Conservation (phyloP, 2,113 vertebrate species). For the Myrmecobius fasciatus region DNA sequence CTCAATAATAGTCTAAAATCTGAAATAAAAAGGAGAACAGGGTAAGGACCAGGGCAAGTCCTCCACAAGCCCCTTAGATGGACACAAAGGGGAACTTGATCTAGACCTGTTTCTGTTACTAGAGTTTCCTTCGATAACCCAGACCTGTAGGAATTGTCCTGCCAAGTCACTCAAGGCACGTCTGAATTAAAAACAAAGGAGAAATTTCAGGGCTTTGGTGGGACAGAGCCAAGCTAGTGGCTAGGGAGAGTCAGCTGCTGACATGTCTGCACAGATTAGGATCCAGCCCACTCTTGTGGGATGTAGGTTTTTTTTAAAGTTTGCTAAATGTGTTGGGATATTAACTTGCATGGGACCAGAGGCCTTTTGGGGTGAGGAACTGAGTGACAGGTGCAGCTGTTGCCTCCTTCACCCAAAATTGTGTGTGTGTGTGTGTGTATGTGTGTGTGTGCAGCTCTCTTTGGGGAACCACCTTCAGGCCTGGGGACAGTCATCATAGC, state of each 20-base stretch:
- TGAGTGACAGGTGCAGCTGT: slow-evolving; percentile 34
- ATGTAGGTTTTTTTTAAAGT: slow-evolving; percentile 17
- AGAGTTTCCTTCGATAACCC: background rate
- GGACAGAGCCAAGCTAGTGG: background rate
- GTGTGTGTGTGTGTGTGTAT: no score
- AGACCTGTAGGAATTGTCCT: background rate
- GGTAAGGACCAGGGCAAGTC: slow-evolving; percentile 7
- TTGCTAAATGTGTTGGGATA: slow-evolving; percentile 43
- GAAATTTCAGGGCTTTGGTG: background rate
- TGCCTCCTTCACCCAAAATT: background rate
- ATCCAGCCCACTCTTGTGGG: background rate
- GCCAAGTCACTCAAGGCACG: background rate
- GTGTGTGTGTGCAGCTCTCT: background rate
- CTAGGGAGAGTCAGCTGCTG: background rate
- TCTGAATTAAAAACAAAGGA: background rate
- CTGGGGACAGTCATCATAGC: background rate
- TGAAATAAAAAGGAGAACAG: slow-evolving; percentile 39
- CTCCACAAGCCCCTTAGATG: background rate
- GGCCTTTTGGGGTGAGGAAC: background rate
- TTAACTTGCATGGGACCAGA: background rate
- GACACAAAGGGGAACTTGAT: slow-evolving; percentile 8
- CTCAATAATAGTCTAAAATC: background rate
- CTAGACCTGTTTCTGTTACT: slow-evolving; percentile 25
- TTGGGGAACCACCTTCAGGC: background rate
- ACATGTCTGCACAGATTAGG: background rate